These are phyloP conservation scores for Ypsolopha scabrella DNA, from an alignment of 2,888 invertebrate species.

Conservation along the genomic window DNA sequence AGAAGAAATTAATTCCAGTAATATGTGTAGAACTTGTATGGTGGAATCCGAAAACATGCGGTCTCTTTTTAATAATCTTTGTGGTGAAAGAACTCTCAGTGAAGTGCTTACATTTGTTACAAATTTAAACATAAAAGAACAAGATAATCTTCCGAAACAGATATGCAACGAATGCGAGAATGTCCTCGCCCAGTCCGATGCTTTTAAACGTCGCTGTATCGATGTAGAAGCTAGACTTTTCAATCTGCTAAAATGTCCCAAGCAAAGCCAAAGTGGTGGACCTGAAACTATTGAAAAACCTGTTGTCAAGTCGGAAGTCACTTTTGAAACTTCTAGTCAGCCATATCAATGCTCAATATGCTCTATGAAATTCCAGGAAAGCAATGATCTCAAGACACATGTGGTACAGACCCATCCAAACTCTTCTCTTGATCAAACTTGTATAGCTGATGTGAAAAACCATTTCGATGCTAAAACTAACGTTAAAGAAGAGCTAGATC, in stretches of 20 bases:
- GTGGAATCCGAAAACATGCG: constrained; percentile 27
- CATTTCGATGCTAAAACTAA: background rate
- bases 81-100: constrained; percentile 25
- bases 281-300: constrained; percentile 4
- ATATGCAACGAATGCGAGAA: constrained; percentile 42
- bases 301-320: constrained; percentile 9
- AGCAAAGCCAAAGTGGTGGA: background rate
- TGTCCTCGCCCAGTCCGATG: constrained; percentile 33
- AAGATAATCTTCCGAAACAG: constrained; percentile 40
- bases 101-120: constrained; percentile 36
- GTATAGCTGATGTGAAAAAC: background rate
- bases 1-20: constrained; percentile 15
- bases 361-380: constrained; percentile 13
- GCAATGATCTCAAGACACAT: constrained; percentile 14
- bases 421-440: background rate
- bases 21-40: constrained; percentile 44
- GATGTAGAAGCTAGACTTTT: constrained; percentile 36
- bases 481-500: background rate
- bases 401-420: constrained; percentile 7
- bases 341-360: constrained; percentile 17
- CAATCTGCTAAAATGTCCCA: constrained; percentile 9
- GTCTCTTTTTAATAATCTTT: constrained; percentile 30
- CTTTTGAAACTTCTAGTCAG: constrained; percentile 2
- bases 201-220: constrained; percentile 43
- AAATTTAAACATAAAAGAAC: constrained; percentile 31